These are phyloP conservation scores for Caenorhabditis drosophilae DNA, from an alignment of 2,888 invertebrate genomes.

Conservation along the genomic window DNA sequence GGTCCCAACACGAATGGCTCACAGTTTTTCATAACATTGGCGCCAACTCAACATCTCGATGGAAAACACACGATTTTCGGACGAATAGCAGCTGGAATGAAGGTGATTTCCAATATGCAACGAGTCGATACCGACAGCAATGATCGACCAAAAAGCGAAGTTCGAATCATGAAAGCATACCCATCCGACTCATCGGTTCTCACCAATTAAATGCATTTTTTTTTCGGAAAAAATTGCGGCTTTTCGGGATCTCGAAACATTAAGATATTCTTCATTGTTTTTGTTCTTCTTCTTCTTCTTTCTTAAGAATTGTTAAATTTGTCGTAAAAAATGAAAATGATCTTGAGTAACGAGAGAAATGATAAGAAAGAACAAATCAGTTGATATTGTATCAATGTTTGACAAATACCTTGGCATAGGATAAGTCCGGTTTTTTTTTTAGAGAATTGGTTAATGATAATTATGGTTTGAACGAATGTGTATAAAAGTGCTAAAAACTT, in stretches of 20 bases:
- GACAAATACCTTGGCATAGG: no score
- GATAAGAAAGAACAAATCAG: no score
- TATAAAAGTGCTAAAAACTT: no score
- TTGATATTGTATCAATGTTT: no score
- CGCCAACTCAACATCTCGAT: constrained; percentile 96
- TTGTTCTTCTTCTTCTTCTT: no score
- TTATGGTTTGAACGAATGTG: no score
- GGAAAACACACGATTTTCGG: constrained; percentile 96
- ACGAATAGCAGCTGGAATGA: constrained; percentile 65
- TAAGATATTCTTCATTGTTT: no score
- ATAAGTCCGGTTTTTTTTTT: no score
- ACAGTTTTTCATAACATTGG: constrained; percentile 96
- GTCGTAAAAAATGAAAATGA: no score
- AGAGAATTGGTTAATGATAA: no score
- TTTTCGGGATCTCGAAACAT: background rate
- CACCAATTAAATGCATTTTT: constrained; percentile 5
- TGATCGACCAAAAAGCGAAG: constrained; percentile 87
- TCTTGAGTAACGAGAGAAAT: no score
- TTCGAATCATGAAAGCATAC: constrained; percentile 72
- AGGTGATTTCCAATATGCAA: constrained; percentile 87
- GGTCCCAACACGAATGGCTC: constrained; percentile 96
- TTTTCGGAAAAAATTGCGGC: background rate
- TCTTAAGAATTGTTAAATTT: no score
- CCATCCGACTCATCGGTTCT: constrained; percentile 51
- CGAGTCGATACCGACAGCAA: constrained; percentile 90